Evolutionary conservation across 2,113 vertebrate genomes (phyloP).

Genomic region (Urocynchramus pylzowi): DNA sequence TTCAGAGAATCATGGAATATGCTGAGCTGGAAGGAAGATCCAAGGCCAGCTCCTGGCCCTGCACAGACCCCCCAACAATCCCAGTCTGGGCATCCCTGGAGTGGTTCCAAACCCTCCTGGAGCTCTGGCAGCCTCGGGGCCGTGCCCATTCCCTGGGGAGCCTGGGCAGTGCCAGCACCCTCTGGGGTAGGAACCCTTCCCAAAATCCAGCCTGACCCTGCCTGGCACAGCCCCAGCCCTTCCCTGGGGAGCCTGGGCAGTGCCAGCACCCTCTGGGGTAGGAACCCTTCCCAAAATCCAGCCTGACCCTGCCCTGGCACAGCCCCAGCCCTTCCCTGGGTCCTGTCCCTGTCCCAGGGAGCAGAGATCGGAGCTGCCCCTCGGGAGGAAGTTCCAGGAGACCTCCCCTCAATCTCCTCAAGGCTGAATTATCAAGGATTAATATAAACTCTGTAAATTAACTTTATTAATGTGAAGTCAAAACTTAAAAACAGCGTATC

Average conservation of each 20-base stretch:
- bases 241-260: neutral
- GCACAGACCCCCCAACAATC: neutral
- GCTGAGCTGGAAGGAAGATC: neutral
- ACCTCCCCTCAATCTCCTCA: neutral
- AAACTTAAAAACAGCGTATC: neutral
- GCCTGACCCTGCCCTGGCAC: fast-evolving
- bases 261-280: neutral
- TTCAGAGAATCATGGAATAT: neutral
- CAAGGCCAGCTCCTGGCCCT: neutral
- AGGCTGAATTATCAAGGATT: neutral
- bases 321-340: fast-evolving
- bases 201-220: fast-evolving
- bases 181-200: neutral
- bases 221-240: fast-evolving
- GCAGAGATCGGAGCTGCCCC: fast-evolving
- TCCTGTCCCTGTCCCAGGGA: neutral
- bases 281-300: neutral
- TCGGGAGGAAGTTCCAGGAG: neutral
- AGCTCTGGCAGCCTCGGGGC: neutral
- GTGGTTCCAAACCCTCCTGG: fast-evolving
- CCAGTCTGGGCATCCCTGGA: neutral
- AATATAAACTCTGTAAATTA: neutral
- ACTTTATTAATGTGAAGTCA: neutral
- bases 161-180: neutral
- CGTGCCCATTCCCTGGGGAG: neutral